phyloP scores from a whole-genome alignment of 2,888 invertebrate genomes.

The Gibbula magus region DNA sequence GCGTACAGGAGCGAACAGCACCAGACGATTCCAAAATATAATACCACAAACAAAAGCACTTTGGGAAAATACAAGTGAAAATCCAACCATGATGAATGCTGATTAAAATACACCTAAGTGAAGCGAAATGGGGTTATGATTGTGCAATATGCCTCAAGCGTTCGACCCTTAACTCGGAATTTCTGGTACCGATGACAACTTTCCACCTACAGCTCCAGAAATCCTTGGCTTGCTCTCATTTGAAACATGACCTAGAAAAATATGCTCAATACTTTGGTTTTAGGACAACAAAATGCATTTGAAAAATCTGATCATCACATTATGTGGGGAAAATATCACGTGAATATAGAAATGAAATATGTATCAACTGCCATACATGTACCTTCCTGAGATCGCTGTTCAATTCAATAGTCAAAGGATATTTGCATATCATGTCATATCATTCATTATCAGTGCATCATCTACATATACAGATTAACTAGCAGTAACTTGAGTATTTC shows the following conservation, averaged over 20 bases:
- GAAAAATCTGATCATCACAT: slow-evolving; percentile 21
- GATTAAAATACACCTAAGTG: slow-evolving; percentile 16
- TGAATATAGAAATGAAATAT: slow-evolving; percentile 5
- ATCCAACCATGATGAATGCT: slow-evolving; percentile 18
- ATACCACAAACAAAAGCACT: slow-evolving; percentile 16
- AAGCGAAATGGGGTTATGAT: neutral
- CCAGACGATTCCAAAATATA: neutral
- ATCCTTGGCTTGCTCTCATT: slow-evolving; percentile 24
- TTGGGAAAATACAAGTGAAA: slow-evolving; percentile 4
- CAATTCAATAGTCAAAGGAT: neutral
- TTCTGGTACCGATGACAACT: slow-evolving; percentile 3
- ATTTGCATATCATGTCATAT: slow-evolving; percentile 2
- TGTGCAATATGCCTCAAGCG: neutral
- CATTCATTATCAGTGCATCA: neutral
- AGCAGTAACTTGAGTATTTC: slow-evolving; percentile 15
- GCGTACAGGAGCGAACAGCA: slow-evolving; percentile 7
- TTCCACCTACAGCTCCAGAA: neutral
- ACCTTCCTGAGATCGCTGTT: slow-evolving; percentile 19
- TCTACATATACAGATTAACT: slow-evolving; percentile 18
- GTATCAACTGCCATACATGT: slow-evolving; percentile 20
- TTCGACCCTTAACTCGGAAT: neutral
- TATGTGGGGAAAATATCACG: neutral
- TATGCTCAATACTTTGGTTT: slow-evolving; percentile 25
- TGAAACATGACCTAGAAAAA: slow-evolving; percentile 23
- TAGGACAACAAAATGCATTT: slow-evolving; percentile 20